Base-by-base conservation (phyloP, 2,113 vertebrate genomes). In the Centrocercus urophasianus region DNA sequence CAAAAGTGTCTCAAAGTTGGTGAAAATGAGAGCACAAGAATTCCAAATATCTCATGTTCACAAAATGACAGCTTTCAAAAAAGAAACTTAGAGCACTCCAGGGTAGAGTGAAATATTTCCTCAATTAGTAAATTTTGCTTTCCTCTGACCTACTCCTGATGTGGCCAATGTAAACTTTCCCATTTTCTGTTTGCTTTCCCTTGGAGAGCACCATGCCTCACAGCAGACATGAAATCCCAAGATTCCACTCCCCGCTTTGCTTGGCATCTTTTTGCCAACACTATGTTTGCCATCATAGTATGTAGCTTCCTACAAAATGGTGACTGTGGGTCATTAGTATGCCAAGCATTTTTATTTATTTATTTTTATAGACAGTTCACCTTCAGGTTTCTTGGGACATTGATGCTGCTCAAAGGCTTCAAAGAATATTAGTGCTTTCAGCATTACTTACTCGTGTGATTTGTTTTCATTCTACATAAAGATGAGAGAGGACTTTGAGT, bases 391-490 rank as follows among this genome's bases (percentile, higher is more conserved):
- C 65, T 83, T 50, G 42, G n/a, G 88, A 66, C 85, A 91, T 65
- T 65, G 64, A 75, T 45, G 63, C 71, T 57, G 48, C 43, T 91
- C 74, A 66, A 83, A 94, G 57, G n/a, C 92, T 83, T 88, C 85
- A 86, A 92, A 81, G 83, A 76, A 85, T 88, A 94, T 75, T 28
- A 74, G 40, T 27, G 69, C 66, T 81, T 93, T 87, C 81, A 89
- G 77, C 59, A 82, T 86, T 82, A 88, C 59, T 61, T 88, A 64
- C 34, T 93, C 67, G 43, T 67, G 76, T 88, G 75, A 91, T 90
- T 91, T 95, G 69, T 95, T 94, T 91, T 94, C 73, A 88, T 90
- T 75, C 77, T 94, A 86, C 60, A 56, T 88, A 57, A 84, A 94
- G 89, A 96, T 48, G 18, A 97, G 65, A 88, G 73, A 95, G 72